Percentiles rank a stretch among this genome's conserved stretches.
These are phyloP conservation scores for Tachina grossa DNA, from an alignment of 2,888 invertebrate genomes.

Conservation along the genomic window DNA sequence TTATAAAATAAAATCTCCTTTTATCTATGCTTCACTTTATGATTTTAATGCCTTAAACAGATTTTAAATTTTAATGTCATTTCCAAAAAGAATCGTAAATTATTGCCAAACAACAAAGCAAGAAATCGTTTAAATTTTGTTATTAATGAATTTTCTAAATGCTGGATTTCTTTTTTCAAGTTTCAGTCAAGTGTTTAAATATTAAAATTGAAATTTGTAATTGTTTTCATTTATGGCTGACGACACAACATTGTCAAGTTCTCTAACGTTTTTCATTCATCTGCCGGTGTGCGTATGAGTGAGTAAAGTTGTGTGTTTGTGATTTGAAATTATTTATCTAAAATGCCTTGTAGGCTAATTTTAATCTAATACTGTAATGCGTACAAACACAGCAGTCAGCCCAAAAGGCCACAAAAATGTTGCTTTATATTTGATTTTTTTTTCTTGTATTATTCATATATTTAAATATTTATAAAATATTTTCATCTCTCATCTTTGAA, in stretches of 20 bases:
- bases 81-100: background rate
- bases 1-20: background rate
- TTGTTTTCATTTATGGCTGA: slow-evolving; percentile 66
- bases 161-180: slow-evolving; percentile 43
- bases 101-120: slow-evolving; percentile 13
- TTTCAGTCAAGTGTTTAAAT: slow-evolving; percentile 66
- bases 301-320: background rate
- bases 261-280: slow-evolving; percentile 25
- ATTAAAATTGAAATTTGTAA: slow-evolving; percentile 70
- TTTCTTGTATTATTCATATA: slow-evolving; percentile 21
- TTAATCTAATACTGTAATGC: slow-evolving; percentile 72
- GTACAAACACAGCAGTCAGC: slow-evolving; percentile 48
- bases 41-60: slow-evolving; percentile 12
- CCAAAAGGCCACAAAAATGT: slow-evolving; percentile 56
- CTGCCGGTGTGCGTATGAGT: background rate
- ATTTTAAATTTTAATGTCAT: slow-evolving; percentile 43
- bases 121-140: slow-evolving; percentile 41
- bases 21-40: background rate
- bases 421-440: background rate
- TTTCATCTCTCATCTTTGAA: slow-evolving; percentile 43
- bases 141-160: slow-evolving; percentile 57
- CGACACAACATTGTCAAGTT: slow-evolving; percentile 30
- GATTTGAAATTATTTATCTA: slow-evolving; percentile 52
- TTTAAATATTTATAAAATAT: slow-evolving; percentile 38
- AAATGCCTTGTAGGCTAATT: slow-evolving; percentile 73